Conservation (phyloP, 1,140 invertebrate species). For the Ostrea edulis region DNA sequence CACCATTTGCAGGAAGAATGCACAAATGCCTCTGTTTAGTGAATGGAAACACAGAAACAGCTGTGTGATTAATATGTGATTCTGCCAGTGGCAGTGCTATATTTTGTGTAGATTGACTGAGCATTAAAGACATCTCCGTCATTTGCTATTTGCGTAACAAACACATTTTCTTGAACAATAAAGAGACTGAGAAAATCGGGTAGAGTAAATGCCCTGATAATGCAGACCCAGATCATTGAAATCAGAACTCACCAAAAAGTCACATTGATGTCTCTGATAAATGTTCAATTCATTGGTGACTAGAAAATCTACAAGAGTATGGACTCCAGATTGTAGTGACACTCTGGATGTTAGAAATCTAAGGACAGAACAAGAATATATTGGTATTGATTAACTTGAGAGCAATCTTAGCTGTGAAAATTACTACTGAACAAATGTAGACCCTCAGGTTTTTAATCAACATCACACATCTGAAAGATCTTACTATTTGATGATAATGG, state of each 20-base stretch:
- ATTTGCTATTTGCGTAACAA: background rate
- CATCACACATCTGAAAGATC: too few relatives aligned
- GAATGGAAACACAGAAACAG: conserved; percentile 15
- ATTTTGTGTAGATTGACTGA: background rate
- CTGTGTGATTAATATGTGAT: conserved; percentile 23
- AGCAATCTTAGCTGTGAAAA: too few relatives aligned
- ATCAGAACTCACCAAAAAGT: background rate
- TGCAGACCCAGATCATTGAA: background rate
- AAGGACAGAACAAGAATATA: too few relatives aligned
- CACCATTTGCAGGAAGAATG: background rate
- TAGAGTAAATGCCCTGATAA: background rate
- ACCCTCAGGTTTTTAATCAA: too few relatives aligned
- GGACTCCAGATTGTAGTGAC: too few relatives aligned
- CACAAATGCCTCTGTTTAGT: conserved; percentile 20
- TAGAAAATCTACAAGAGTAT: too few relatives aligned
- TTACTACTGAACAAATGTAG: too few relatives aligned
- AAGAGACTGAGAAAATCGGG: background rate
- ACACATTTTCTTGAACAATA: background rate
- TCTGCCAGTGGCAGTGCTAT: background rate
- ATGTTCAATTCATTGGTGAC: too few relatives aligned
- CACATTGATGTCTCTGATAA: background rate
- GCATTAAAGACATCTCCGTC: background rate
- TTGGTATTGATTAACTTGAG: too few relatives aligned
- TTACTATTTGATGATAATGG: too few relatives aligned
- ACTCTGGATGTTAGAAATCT: too few relatives aligned